Percentiles rank a stretch among this genome's conserved stretches.
Conservation (phyloP, 1,140 invertebrate species). For the Drosophila lacertosa region DNA sequence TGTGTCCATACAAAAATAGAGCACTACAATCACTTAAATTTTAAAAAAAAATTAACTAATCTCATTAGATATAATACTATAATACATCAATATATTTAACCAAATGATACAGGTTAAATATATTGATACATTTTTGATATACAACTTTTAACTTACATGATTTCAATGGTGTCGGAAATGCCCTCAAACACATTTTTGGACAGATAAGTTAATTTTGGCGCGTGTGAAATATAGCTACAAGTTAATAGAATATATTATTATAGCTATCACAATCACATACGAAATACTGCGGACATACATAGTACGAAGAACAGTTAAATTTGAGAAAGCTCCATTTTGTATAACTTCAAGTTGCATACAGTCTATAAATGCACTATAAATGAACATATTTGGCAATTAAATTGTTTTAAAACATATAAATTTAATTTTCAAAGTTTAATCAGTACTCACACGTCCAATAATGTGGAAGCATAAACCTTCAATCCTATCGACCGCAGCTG, state of each 20-base stretch:
- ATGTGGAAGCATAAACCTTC: conserved; percentile 66
- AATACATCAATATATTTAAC: too few relatives aligned
- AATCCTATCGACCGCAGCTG: conserved; percentile 70
- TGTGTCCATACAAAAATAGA: too few relatives aligned
- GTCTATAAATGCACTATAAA: conserved; percentile 83
- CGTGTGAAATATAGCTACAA: conserved; percentile 85
- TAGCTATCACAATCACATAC: neutral
- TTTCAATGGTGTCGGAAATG: conserved; percentile 85
- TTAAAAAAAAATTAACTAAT: too few relatives aligned
- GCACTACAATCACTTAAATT: too few relatives aligned
- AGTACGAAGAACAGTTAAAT: conserved; percentile 84
- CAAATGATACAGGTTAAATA: too few relatives aligned
- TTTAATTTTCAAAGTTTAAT: neutral
- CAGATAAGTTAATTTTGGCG: conserved; percentile 84
- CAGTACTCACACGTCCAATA: conserved; percentile 79
- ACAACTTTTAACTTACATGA: conserved; percentile 79
- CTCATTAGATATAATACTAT: too few relatives aligned
- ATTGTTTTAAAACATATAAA: neutral
- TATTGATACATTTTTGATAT: too few relatives aligned
- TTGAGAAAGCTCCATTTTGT: conserved; percentile 84
- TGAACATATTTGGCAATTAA: neutral
- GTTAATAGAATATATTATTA: neutral
- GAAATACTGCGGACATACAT: conserved; percentile 82
- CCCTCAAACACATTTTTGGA: conserved; percentile 83
- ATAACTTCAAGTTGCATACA: conserved; percentile 84